Percentiles rank a stretch among this genome's conserved stretches.
Evolutionary conservation across 2,888 invertebrate species (phyloP).

Genomic region (Chaetoderma sp.): DNA sequence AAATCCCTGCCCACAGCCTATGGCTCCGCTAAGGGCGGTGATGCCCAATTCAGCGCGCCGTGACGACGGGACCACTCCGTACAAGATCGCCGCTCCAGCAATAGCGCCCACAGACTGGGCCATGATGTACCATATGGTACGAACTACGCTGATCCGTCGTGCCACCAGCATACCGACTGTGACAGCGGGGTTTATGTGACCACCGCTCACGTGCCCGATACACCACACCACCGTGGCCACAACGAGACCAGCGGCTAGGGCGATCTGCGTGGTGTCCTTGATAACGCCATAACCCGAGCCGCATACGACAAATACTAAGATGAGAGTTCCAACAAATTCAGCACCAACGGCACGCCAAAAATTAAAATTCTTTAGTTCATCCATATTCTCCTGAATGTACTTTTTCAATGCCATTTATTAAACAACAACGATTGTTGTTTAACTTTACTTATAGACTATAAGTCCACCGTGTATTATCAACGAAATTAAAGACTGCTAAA

Average conservation of each 20-base stretch:
- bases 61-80: constrained; percentile 72
- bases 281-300: constrained; percentile 73
- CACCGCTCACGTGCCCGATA: constrained; percentile 87
- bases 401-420: too few relatives aligned
- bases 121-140: constrained; percentile 84
- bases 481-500: too few relatives aligned
- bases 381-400: constrained; percentile 51
- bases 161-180: constrained; percentile 77
- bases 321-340: constrained; percentile 88
- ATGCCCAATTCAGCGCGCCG: not conserved
- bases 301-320: constrained; percentile 88
- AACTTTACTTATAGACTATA: too few relatives aligned
- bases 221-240: constrained; percentile 86
- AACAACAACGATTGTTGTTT: too few relatives aligned
- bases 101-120: constrained; percentile 95
- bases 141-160: constrained; percentile 82
- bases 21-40: not conserved
- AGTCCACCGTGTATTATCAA: too few relatives aligned
- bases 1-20: constrained; percentile 79
- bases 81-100: constrained; percentile 91
- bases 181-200: constrained; percentile 69
- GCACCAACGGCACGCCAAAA: constrained; percentile 86
- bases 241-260: constrained; percentile 88
- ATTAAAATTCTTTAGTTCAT: constrained; percentile 45
- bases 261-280: constrained; percentile 75